A percentile compares a stretch with the other conserved stretches of the same genome.
phyloP scores from a whole-genome alignment of 2,113 vertebrate species.

The Hippoglossus stenolepis region DNA sequence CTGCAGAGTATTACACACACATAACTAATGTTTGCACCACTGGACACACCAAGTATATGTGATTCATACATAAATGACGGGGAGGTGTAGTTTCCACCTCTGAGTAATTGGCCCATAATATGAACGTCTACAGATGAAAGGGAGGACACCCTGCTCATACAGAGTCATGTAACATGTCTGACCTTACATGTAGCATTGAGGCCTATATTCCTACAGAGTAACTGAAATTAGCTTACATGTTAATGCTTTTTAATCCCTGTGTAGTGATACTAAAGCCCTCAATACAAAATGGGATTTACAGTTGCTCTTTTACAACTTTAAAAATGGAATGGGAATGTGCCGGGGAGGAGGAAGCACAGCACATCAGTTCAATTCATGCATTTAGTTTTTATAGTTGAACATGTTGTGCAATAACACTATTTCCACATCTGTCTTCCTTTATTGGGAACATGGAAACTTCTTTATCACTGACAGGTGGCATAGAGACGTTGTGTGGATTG shows the following conservation, averaged over 20 bases:
- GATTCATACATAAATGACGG: conserved; percentile 36
- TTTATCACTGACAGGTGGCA: background rate
- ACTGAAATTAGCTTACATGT: background rate
- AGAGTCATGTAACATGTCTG: background rate
- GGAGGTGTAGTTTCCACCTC: conserved; percentile 14
- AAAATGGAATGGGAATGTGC: conserved; percentile 1
- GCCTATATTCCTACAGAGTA: background rate
- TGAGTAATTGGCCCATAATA: conserved; percentile 7
- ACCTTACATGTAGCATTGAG: background rate
- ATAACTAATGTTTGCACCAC: background rate
- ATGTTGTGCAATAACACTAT: conserved; percentile 1
- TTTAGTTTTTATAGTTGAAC: background rate
- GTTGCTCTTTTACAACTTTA: background rate
- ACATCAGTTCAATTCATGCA: background rate
- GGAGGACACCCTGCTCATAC: too few species aligned
- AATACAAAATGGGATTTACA: background rate
- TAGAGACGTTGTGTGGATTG: background rate
- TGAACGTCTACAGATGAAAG: background rate
- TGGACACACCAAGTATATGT: background rate
- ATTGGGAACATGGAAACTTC: background rate
- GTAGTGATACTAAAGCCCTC: background rate
- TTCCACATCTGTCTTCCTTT: conserved; percentile 2
- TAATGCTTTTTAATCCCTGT: background rate
- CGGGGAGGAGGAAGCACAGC: conserved; percentile 10
- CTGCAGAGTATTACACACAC: background rate